Percentiles rank a stretch among this genome's conserved stretches.
phyloP scores from a whole-genome alignment of 1,140 invertebrate species.

The Bombus balteatus region DNA sequence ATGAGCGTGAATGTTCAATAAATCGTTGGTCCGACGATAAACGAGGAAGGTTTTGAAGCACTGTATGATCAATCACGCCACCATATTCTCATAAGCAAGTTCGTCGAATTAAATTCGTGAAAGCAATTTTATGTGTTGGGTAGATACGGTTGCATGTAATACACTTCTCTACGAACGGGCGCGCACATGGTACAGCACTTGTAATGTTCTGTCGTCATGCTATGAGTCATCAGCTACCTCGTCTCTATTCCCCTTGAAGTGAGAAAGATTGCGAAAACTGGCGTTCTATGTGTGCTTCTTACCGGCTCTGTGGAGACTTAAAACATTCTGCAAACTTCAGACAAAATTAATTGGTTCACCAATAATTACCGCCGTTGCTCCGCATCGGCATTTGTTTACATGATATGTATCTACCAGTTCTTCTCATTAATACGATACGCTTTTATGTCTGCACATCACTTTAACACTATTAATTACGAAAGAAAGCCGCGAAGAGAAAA shows the following conservation, averaged over 20 bases:
- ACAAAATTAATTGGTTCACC: conserved; percentile 4
- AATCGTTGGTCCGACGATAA: not conserved
- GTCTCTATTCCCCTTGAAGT: conserved; percentile 36
- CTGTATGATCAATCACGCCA: not conserved
- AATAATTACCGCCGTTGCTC: not conserved
- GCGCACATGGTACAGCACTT: conserved; percentile 37
- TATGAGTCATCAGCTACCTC: conserved; percentile 59
- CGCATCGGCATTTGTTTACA: not conserved
- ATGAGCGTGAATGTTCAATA: not conserved
- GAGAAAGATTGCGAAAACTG: conserved; percentile 50
- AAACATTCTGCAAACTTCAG: not conserved
- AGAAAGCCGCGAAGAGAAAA: not conserved
- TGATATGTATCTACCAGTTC: not conserved
- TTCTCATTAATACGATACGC: not conserved
- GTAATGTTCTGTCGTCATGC: conserved; percentile 55
- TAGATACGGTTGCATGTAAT: not conserved
- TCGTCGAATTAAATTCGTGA: conserved; percentile 27
- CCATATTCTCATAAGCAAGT: not conserved
- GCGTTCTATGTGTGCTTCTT: conserved; percentile 1
- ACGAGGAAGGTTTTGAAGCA: not conserved
- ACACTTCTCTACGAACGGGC: conserved; percentile 8
- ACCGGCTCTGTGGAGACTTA: no score
- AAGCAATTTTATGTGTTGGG: conserved; percentile 8
- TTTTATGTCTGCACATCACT: not conserved
- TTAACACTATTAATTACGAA: not conserved